A percentile compares a stretch with the other conserved stretches of the same genome.
These are phyloP conservation scores for Orbicella faveolata DNA, from an alignment of 64 coral and sea anemone species.

Conservation along the genomic window DNA sequence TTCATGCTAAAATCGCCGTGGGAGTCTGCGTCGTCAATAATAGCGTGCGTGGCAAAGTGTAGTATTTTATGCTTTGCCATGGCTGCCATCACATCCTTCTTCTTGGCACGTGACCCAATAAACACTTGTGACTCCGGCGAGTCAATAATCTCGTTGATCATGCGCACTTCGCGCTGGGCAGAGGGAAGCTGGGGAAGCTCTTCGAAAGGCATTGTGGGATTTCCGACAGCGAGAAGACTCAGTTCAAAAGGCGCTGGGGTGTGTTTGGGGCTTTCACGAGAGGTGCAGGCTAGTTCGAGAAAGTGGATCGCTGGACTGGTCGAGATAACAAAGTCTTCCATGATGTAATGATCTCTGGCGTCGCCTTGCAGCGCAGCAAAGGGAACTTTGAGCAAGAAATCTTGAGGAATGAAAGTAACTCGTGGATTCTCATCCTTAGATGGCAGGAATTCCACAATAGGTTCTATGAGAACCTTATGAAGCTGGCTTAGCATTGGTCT, in stretches of 20 bases:
- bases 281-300: constrained; percentile 38
- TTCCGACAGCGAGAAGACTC: constrained; percentile 65
- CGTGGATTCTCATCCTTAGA: neutral
- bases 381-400: constrained; percentile 45
- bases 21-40: too few relatives aligned
- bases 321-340: constrained; percentile 32
- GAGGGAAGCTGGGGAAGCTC: constrained; percentile 40
- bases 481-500: neutral
- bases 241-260: constrained; percentile 1
- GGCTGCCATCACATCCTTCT: constrained; percentile 41
- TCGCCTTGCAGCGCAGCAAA: constrained; percentile 30
- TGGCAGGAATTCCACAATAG: constrained; percentile 2
- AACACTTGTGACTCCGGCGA: constrained; percentile 49
- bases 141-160: constrained; percentile 10
- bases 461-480: constrained; percentile 19
- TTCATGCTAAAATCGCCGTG: too few relatives aligned
- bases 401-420: constrained; percentile 47
- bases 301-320: constrained; percentile 44
- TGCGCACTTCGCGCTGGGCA: constrained; percentile 55
- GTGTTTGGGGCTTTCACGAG: neutral
- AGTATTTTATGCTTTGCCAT: neutral
- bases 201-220: constrained; percentile 62
- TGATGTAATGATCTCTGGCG: neutral
- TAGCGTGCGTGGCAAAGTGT: too few relatives aligned
- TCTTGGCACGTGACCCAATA: constrained; percentile 38